Evolutionary conservation across 2,797 vertebrate genomes (phyloP).

Genomic region (Coracias cyanogaster): DNA sequence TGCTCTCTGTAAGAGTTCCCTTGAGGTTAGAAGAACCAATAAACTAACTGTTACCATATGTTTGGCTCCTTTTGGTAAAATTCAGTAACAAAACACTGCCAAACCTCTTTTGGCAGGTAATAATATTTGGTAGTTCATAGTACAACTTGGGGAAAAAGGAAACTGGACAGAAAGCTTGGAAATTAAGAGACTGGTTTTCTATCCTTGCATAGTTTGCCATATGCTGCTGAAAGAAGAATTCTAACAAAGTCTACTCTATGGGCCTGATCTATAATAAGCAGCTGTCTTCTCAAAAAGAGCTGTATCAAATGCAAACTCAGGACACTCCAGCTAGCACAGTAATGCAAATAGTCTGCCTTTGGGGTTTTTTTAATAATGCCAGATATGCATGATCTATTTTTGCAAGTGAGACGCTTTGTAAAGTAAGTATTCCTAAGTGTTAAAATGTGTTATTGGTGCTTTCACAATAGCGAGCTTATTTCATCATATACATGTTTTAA

Average conservation of each 20-base stretch:
- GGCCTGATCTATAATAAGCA: neutral
- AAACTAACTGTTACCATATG: constrained; percentile 76
- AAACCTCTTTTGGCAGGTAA: constrained; percentile 54
- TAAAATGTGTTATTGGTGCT: neutral
- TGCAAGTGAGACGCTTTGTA: neutral
- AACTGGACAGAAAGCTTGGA: constrained; percentile 6
- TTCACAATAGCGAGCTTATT: neutral
- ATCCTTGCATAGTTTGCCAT: neutral
- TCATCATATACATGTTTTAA: neutral
- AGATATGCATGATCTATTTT: neutral
- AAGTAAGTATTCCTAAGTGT: neutral
- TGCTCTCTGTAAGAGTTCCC: constrained; percentile 65
- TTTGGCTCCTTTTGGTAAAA: constrained; percentile 66
- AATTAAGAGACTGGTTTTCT: constrained; percentile 30
- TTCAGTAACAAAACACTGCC: constrained; percentile 61
- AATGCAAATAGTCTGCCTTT: neutral
- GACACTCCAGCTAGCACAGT: neutral
- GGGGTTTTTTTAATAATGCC: neutral
- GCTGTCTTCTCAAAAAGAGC: neutral
- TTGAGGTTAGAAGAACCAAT: constrained; percentile 56
- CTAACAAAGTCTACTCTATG: neutral
- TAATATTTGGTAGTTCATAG: constrained; percentile 48
- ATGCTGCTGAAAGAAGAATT: neutral
- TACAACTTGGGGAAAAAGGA: constrained; percentile 1
- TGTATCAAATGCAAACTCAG: neutral